Conservation (phyloP, 2,888 invertebrate genomes). For the Cryptus viduatorius region DNA sequence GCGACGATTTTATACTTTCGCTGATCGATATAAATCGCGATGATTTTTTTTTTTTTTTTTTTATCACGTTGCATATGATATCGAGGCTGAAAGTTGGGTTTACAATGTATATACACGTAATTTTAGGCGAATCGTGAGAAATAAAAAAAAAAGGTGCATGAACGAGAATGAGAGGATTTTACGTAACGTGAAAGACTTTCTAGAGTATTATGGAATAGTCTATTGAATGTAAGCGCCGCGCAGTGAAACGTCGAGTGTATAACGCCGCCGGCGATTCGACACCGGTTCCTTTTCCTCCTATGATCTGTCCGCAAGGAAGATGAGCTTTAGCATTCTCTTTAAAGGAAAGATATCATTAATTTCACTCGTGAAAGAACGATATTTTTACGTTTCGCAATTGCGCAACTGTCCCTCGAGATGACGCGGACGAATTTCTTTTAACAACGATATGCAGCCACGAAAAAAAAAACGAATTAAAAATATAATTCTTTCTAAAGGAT, state of each 20-base stretch:
- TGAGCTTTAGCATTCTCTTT: not conserved
- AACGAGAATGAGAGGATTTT: constrained; percentile 48
- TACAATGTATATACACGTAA: constrained; percentile 17
- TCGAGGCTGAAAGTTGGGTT: not conserved
- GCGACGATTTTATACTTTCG: not conserved
- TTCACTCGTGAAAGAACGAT: not conserved
- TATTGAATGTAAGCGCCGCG: constrained; percentile 2
- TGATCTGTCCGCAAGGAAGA: not conserved
- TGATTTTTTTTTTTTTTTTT: not conserved
- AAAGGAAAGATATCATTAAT: not conserved
- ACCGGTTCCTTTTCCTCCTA: not conserved
- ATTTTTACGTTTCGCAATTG: not conserved
- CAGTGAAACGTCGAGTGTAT: constrained; percentile 12
- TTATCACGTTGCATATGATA: not conserved
- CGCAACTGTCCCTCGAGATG: not conserved
- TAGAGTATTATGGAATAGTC: constrained; percentile 51
- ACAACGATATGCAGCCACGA: too few species aligned
- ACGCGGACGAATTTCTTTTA: not conserved
- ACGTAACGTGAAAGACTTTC: constrained; percentile 64
- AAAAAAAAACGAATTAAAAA: too few species aligned
- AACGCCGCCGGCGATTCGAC: not conserved
- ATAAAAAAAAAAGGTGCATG: constrained; percentile 13
- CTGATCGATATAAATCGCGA: not conserved
- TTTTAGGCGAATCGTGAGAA: constrained; percentile 22
- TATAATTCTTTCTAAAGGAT: too few species aligned